phyloP scores from a whole-genome alignment of 2,113 vertebrate genomes.

The Tamias sibiricus region DNA sequence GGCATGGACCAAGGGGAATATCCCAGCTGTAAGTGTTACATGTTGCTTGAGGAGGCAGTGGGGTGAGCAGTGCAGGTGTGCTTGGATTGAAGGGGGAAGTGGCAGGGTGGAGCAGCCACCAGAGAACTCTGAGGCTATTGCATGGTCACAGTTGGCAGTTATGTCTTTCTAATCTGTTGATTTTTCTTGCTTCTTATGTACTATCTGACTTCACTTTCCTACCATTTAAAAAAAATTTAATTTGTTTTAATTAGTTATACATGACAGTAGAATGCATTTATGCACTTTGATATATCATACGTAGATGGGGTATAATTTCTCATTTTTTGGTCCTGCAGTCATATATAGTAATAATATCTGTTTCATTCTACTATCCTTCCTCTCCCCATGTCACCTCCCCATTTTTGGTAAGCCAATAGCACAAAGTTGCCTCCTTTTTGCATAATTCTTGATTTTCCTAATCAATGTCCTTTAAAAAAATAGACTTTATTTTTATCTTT shows the following conservation, averaged over 20 bases:
- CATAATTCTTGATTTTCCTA: neutral
- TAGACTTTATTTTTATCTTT: neutral
- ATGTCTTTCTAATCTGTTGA: neutral
- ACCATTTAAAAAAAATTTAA: neutral
- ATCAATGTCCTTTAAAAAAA: neutral
- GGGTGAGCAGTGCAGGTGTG: neutral
- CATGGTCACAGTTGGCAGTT: neutral
- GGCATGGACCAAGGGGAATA: neutral
- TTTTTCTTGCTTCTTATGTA: neutral
- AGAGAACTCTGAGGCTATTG: neutral
- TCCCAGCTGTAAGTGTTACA: neutral
- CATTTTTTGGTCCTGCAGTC: no score
- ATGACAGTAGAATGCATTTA: no score
- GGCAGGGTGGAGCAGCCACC: neutral
- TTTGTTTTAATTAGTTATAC: no score
- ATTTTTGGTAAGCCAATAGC: neutral
- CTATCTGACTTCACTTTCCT: neutral
- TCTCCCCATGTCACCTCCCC: no score
- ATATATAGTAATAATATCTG: no score
- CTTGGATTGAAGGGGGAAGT: neutral
- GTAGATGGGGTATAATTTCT: no score
- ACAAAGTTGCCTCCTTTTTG: neutral
- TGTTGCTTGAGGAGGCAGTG: accelerated
- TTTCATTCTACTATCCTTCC: no score
- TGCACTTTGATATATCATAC: no score